These are phyloP conservation scores for Otocyon megalotis DNA, from an alignment of 2,113 vertebrate species.

Conservation along the genomic window DNA sequence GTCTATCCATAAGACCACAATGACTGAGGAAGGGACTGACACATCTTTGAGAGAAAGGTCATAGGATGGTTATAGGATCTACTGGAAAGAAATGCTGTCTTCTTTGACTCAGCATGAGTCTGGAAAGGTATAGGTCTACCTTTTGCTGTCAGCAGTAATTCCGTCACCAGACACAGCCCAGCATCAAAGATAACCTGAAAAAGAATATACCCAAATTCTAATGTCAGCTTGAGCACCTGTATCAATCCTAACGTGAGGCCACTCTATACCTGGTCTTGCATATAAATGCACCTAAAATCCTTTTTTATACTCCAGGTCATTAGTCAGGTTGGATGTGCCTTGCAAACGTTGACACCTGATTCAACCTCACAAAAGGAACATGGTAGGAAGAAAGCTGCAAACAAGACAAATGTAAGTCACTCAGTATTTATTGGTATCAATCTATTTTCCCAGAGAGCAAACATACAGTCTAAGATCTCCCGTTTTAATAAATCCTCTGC, in stretches of 20 bases:
- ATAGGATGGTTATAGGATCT: background rate
- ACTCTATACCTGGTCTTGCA: background rate
- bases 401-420: background rate
- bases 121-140: background rate
- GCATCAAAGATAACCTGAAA: background rate
- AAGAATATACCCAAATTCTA: background rate
- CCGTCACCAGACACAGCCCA: background rate
- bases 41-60: background rate
- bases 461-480: background rate
- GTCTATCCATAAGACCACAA: background rate
- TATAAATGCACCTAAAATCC: background rate
- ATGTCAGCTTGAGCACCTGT: background rate
- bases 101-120: background rate
- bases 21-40: background rate
- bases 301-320: background rate
- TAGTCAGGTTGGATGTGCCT: background rate
- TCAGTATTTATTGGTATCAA: slow-evolving; percentile 44
- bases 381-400: background rate
- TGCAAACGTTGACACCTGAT: background rate
- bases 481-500: background rate
- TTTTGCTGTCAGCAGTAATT: background rate
- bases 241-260: background rate
- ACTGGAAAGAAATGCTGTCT: background rate
- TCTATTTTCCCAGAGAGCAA: slow-evolving; percentile 10
- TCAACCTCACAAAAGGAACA: background rate